Conservation (phyloP, 2,888 invertebrate species). For the Abscondita cerata region DNA sequence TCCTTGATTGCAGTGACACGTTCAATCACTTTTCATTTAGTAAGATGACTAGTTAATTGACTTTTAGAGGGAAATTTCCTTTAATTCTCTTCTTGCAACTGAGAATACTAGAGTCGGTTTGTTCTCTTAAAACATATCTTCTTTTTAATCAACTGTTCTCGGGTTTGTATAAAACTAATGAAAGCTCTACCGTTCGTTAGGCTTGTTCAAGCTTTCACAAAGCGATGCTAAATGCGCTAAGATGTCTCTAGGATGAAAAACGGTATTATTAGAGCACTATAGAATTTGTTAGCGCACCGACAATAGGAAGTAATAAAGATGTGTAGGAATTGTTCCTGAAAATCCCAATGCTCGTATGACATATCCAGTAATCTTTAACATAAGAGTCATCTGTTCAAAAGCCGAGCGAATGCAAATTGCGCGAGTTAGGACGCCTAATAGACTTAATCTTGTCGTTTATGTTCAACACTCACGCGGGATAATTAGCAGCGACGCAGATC, state of each 20-base stretch:
- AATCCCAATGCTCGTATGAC: slow-evolving; percentile 45
- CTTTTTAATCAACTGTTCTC: not conserved
- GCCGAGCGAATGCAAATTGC: slow-evolving; percentile 58
- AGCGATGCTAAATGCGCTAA: too few relatives aligned
- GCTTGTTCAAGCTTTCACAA: too few relatives aligned
- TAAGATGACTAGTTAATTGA: slow-evolving; percentile 60
- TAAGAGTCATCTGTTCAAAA: slow-evolving; percentile 46
- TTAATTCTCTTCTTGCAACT: slow-evolving; percentile 26
- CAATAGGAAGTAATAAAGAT: slow-evolving; percentile 46
- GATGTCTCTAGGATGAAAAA: not conserved
- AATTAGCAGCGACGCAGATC: slow-evolving; percentile 58
- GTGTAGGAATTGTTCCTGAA: slow-evolving; percentile 41
- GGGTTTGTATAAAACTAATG: not conserved
- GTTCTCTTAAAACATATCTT: not conserved
- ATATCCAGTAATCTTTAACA: slow-evolving; percentile 43
- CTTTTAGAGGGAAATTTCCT: slow-evolving; percentile 50
- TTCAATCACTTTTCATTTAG: slow-evolving; percentile 61
- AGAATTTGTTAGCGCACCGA: slow-evolving; percentile 13
- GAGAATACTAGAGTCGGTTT: not conserved
- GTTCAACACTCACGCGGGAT: slow-evolving; percentile 60
- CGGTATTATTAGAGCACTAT: not conserved
- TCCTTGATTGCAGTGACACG: slow-evolving; percentile 60
- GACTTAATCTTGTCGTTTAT: slow-evolving; percentile 61
- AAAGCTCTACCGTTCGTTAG: not conserved
- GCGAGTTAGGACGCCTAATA: slow-evolving; percentile 59